Base-by-base conservation (phyloP, 1,140 invertebrate genomes). In the Cryptotermes secundus region DNA sequence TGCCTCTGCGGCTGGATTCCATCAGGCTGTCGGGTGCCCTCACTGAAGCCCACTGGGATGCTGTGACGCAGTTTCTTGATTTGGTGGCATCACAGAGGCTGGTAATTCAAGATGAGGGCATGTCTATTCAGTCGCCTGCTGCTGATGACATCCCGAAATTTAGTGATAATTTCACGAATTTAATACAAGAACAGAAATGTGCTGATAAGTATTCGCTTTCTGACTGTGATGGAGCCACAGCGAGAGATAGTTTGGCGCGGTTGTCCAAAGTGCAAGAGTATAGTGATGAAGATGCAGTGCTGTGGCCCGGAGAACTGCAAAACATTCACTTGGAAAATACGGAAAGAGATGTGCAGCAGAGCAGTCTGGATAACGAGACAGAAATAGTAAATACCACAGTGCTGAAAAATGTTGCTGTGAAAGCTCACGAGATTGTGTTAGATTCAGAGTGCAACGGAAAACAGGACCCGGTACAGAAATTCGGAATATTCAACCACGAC, bases 1-100 rank as follows among this genome's bases (percentile, higher is more conserved):
- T 92, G 86, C 93, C 93, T 84, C 90, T 93, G 83, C 92, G 93
- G 88, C 89, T 93, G 86, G 92, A 92, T 83, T 92, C 92, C 86
- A 92, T 93, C 85, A 90, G 92, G 85, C 90, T 93, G 87, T 92
- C 93, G 88, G 92, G 92, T 80, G 91, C 90, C 36, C 89, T 93
- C 49, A 93, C 92, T 35, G 91, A 91, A 86, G 92, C 92, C 2
- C 93, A 93, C 87, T 92, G 92, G 89, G 91, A 92, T 49, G 92
- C 92, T 34, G 91, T 93, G 42, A 91, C 92, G 45, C 91, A 93
- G 86, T 92, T 93, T 88, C 90, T 93, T 86, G 89, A 91, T 84
- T 90, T 92, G 87, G 92, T 93, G 31, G 90, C 92, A 42, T 92
- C 92, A 84, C 92, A 92, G 83, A 90, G 91, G 82, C 90, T 93